A percentile compares a stretch with the other conserved stretches of the same genome.
Evolutionary conservation across 2,888 invertebrate species (phyloP).

Genomic region (Stenichneumon culpator): DNA sequence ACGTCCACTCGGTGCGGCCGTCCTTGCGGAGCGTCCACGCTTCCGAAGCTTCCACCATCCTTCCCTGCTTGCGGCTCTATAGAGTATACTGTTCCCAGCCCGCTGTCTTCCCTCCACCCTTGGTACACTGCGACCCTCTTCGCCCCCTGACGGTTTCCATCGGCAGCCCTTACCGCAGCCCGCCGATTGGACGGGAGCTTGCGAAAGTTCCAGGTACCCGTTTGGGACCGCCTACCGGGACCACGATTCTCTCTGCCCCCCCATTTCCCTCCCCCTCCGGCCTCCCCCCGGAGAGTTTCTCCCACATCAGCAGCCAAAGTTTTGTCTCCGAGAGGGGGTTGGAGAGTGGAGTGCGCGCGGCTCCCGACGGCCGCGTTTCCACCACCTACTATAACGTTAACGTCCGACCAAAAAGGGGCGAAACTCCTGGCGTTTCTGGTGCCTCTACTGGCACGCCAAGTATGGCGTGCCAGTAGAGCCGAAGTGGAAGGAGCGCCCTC

Average conservation of each 20-base stretch:
- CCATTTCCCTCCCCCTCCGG: neutral
- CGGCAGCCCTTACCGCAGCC: slow-evolving; percentile 68
- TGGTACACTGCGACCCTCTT: neutral
- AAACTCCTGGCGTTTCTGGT: slow-evolving; percentile 56
- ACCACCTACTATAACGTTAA: slow-evolving; percentile 18
- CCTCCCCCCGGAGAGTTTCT: neutral
- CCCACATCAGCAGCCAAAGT: slow-evolving; percentile 63
- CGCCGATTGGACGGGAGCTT: slow-evolving; percentile 81
- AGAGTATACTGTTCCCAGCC: neutral
- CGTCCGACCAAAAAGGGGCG: slow-evolving; percentile 59
- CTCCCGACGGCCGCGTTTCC: slow-evolving; percentile 31
- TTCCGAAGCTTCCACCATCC: slow-evolving; percentile 25
- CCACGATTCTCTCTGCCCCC: slow-evolving; percentile 67
- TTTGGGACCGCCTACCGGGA: slow-evolving; percentile 79
- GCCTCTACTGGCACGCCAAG: slow-evolving; percentile 32
- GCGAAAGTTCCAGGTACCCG: slow-evolving; percentile 82
- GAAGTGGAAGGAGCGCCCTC: neutral
- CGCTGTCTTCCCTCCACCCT: slow-evolving; percentile 8
- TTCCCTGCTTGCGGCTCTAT: slow-evolving; percentile 22
- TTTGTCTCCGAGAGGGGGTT: slow-evolving; percentile 54
- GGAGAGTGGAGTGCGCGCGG: slow-evolving; percentile 58
- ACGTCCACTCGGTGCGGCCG: slow-evolving; percentile 32
- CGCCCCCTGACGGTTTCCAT: slow-evolving; percentile 42
- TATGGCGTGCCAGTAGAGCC: neutral
- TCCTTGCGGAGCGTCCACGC: slow-evolving; percentile 39